These are phyloP conservation scores for Microchrysa polita DNA, from an alignment of 2,888 invertebrate genomes.

Conservation along the genomic window DNA sequence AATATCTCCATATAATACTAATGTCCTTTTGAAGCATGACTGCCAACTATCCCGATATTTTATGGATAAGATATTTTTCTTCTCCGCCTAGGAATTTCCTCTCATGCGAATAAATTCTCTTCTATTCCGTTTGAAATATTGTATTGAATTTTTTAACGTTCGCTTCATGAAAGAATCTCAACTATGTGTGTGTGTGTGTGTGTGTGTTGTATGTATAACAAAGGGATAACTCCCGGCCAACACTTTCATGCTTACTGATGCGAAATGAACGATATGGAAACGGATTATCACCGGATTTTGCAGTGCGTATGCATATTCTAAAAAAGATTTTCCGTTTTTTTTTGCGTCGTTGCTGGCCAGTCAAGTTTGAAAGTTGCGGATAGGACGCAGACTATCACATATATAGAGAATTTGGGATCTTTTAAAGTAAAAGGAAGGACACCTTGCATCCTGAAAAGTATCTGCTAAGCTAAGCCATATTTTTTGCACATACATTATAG, in stretches of 20 bases:
- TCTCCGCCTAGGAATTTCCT: not conserved
- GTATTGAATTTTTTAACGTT: not conserved
- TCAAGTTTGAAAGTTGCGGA: no score
- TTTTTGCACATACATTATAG: no score
- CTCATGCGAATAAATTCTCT: not conserved
- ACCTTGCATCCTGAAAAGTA: no score
- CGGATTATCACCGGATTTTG: slow-evolving; percentile 14
- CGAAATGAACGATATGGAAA: slow-evolving; percentile 26
- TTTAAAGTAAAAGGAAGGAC: no score
- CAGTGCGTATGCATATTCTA: not conserved
- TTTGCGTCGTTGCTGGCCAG: no score
- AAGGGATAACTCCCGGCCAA: slow-evolving; percentile 5
- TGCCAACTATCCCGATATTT: slow-evolving; percentile 11
- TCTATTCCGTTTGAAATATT: not conserved
- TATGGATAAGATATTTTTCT: not conserved
- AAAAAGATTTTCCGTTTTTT: not conserved
- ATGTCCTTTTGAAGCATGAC: slow-evolving; percentile 6
- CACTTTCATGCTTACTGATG: slow-evolving; percentile 32
- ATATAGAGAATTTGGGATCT: no score
- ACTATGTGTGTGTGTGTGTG: no score
- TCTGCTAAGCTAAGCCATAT: no score
- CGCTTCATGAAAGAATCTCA: not conserved
- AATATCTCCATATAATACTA: not conserved
- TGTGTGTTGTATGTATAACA: no score
- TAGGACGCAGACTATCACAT: no score